Evolutionary conservation across 2,113 vertebrate genomes (phyloP).

Genomic region (Saguinus midas): DNA sequence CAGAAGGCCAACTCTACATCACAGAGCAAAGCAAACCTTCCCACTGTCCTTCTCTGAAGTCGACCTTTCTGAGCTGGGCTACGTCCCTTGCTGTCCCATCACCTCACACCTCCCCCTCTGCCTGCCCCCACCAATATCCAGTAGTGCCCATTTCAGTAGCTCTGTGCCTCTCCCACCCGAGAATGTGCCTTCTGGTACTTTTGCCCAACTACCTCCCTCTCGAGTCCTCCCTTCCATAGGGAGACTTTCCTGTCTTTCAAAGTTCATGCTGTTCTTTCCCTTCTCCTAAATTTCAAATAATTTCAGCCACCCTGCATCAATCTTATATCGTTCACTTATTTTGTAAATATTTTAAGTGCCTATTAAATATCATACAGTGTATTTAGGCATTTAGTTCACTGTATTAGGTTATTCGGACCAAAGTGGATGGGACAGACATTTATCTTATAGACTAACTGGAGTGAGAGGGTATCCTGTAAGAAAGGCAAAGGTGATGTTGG

Average conservation of each 20-base stretch:
- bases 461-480: background rate
- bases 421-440: background rate
- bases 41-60: rapidly evolving
- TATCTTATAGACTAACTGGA: background rate
- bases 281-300: background rate
- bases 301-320: background rate
- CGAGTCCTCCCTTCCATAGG: background rate
- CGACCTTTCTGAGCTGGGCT: background rate
- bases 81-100: background rate
- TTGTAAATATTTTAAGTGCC: background rate
- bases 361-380: background rate
- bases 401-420: background rate
- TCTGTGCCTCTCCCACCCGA: background rate
- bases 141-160: background rate
- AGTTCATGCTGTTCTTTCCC: background rate
- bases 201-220: background rate
- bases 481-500: background rate
- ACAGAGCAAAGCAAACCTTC: rapidly evolving
- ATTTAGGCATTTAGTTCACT: background rate
- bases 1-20: no score
- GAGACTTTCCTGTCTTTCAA: background rate
- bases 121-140: no score
- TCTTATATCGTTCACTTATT: background rate
- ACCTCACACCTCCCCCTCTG: background rate
- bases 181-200: background rate